A percentile compares a stretch with the other conserved stretches of the same genome.
These are phyloP conservation scores for Cacoxenus indagator DNA, from an alignment of 2,888 invertebrate species.

Conservation along the genomic window DNA sequence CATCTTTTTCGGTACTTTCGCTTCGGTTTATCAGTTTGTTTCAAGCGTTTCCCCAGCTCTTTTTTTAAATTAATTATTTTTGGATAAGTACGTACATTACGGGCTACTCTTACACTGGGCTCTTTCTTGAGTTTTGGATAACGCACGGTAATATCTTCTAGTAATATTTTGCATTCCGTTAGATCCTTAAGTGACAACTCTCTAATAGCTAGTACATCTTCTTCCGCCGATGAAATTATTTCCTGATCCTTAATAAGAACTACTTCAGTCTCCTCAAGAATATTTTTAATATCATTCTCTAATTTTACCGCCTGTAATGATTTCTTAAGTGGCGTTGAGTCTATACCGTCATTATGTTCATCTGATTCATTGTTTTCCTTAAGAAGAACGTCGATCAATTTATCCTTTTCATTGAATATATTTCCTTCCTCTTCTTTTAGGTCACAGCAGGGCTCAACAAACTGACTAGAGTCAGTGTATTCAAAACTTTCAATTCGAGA, in stretches of 20 bases:
- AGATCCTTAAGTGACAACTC: constrained; percentile 33
- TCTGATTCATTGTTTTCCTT: constrained; percentile 46
- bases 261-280: constrained; percentile 61
- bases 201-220: constrained; percentile 54
- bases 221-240: constrained; percentile 36
- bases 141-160: constrained; percentile 39
- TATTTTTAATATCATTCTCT: constrained; percentile 43
- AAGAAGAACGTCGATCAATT: constrained; percentile 58
- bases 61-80: constrained; percentile 27
- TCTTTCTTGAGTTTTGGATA: constrained; percentile 38
- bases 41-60: background rate
- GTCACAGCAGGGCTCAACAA: constrained; percentile 33
- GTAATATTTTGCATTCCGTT: constrained; percentile 37
- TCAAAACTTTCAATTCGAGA: constrained; percentile 43
- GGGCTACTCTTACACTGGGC: constrained; percentile 31
- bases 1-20: constrained; percentile 53
- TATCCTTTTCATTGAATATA: constrained; percentile 62
- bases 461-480: constrained; percentile 51
- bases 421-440: constrained; percentile 58
- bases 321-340: constrained; percentile 12
- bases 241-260: constrained; percentile 51
- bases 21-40: constrained; percentile 29
- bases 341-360: background rate
- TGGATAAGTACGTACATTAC: constrained; percentile 18
- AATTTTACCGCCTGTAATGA: constrained; percentile 55